Conservation (phyloP, 2,113 vertebrate genomes). For the Chloebia gouldiae region DNA sequence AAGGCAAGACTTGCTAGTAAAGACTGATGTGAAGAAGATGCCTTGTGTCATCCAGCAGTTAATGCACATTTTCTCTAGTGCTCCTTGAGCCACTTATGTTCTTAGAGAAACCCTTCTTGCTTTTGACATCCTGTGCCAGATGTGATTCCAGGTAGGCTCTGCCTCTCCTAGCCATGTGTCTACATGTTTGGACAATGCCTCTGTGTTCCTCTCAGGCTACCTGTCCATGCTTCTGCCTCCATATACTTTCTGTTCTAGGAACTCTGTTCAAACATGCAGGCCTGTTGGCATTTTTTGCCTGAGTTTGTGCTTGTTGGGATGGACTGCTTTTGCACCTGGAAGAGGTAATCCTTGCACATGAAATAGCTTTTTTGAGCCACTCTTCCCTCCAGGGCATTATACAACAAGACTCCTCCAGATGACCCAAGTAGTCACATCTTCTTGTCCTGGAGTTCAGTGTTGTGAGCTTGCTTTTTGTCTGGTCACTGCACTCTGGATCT, state of each 20-base stretch:
- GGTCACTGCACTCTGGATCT: background rate
- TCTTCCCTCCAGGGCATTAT: background rate
- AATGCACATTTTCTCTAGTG: background rate
- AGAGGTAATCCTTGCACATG: background rate
- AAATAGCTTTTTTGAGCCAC: background rate
- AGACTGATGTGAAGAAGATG: background rate
- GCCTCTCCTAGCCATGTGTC: background rate
- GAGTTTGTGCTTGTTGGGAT: background rate
- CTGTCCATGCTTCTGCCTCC: background rate
- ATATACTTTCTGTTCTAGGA: background rate
- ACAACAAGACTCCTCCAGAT: background rate
- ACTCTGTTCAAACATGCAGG: background rate
- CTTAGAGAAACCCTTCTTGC: background rate
- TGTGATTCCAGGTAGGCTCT: background rate
- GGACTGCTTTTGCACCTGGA: background rate
- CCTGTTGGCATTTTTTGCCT: background rate
- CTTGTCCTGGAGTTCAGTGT: background rate
- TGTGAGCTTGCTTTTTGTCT: background rate
- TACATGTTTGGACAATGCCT: background rate
- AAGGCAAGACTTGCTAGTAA: background rate
- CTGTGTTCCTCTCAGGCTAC: background rate
- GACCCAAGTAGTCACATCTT: background rate
- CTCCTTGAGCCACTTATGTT: background rate
- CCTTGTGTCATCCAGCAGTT: background rate
- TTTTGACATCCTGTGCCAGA: background rate